phyloP scores from a whole-genome alignment of 2,888 invertebrate species.

The Cephus pygmeus region DNA sequence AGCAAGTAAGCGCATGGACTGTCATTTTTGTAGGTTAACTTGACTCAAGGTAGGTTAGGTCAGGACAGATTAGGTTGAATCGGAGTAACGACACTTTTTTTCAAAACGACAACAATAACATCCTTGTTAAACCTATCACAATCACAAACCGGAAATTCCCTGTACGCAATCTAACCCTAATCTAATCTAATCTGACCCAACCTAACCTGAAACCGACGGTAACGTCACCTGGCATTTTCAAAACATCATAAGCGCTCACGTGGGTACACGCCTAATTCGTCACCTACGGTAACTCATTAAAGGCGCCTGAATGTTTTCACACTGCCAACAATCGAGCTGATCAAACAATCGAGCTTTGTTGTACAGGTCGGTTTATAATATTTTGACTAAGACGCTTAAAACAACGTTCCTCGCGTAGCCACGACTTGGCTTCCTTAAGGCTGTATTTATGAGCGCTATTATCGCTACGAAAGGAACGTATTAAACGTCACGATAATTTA shows the following conservation, averaged over 20 bases:
- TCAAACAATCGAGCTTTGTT: not conserved
- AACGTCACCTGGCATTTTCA: not conserved
- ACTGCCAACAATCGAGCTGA: not conserved
- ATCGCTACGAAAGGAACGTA: not conserved
- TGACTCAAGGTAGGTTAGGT: not conserved
- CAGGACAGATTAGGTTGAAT: not conserved
- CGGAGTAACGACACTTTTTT: not conserved
- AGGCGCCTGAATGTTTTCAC: not conserved
- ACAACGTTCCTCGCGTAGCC: not conserved
- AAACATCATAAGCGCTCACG: not conserved
- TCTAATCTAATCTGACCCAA: too few relatives aligned
- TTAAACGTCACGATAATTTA: not conserved
- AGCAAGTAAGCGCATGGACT: not conserved
- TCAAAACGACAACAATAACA: not conserved
- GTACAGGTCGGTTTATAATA: not conserved
- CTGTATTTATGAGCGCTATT: not conserved
- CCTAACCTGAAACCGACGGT: too few relatives aligned
- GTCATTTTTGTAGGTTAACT: not conserved
- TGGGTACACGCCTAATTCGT: not conserved
- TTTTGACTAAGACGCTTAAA: not conserved
- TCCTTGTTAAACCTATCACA: not conserved
- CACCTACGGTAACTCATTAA: not conserved
- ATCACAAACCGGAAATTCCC: not conserved
- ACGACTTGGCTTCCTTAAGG: not conserved
- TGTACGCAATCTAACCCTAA: not conserved